Base-by-base conservation (phyloP, 2,113 vertebrate species). In the Percopsis transmontana region DNA sequence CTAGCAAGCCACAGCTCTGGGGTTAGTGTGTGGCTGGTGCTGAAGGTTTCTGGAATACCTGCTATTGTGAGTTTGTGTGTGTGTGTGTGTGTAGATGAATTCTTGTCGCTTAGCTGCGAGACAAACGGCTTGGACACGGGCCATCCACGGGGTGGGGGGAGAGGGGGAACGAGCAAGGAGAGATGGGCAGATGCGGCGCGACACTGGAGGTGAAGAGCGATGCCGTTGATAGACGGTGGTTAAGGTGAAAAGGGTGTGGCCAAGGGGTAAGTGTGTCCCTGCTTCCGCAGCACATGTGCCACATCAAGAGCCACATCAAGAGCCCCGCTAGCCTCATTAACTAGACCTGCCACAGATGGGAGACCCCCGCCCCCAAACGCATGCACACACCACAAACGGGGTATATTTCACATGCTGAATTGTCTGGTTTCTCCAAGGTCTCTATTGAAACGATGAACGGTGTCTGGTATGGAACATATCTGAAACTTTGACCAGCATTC, bases 1-100 rank as follows among this genome's bases (percentile, higher is more conserved):
- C 73, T 65, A 54, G 66, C 53, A 64, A 88, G 77, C 78, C 69
- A 63, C 67, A 71, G 42, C 27, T 62, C 57, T 72, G 53, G 78
- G 74, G 72, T 63, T 63, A 55, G 78, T 77, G 71, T 68, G 79
- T 58, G 52, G 71, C 76, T 69, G 39, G 40, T 74, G 62, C 70
- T 63, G 44, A 62, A 23, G 63, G 61, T 68, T 79, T 42, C 80
- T 59, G 14, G 33, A 21, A 66, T 61, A 41, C 1, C 38, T 38
- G 27, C 3, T 8, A 8, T 2, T 53, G 13, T 10, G 58, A 45
- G 58, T 15, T 8, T 47, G 13, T 56, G 40, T 12, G 44, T 61
- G 12, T 44, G 11, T 38, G 12, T 57, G 19, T 41, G 23, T 54
- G 14, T 54, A 33, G 27, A 33, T 33, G 39, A 42, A 60, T 27